A percentile compares a stretch with the other conserved stretches of the same genome.
These are phyloP conservation scores for Plebejus argus DNA, from an alignment of 2,888 invertebrate genomes.

Conservation along the genomic window DNA sequence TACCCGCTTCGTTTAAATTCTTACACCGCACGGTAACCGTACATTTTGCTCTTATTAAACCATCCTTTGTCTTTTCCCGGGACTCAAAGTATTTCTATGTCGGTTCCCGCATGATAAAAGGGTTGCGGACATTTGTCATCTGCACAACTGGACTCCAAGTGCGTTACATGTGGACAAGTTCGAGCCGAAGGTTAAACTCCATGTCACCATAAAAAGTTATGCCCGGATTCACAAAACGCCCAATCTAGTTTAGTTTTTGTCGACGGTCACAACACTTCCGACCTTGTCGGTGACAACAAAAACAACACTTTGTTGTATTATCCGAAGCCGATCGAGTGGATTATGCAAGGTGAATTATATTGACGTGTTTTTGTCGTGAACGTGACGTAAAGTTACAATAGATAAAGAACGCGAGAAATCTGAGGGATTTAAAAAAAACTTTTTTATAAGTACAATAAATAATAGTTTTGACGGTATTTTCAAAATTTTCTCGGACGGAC, in stretches of 20 bases:
- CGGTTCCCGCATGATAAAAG: no score
- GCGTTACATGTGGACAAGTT: no score
- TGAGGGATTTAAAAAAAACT: neutral
- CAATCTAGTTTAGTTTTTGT: neutral
- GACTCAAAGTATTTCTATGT: no score
- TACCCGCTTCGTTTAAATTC: no score
- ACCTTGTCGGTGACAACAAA: conserved; percentile 5
- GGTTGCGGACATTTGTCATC: no score
- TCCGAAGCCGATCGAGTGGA: conserved; percentile 17
- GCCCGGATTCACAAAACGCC: neutral
- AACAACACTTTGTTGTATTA: conserved; percentile 6
- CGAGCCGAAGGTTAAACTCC: no score
- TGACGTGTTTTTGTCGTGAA: neutral
- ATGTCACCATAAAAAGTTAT: neutral
- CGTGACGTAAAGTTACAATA: neutral
- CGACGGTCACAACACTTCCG: neutral
- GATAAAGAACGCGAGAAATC: neutral
- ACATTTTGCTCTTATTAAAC: no score
- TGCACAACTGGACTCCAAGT: no score
- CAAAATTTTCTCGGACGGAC: no score
- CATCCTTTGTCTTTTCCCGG: no score
- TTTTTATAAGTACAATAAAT: neutral
- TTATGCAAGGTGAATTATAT: conserved; percentile 35
- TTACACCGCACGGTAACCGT: no score
- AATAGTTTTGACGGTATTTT: no score